Conservation (phyloP, 2,797 vertebrate genomes). For the Tympanoctomys barrerae region DNA sequence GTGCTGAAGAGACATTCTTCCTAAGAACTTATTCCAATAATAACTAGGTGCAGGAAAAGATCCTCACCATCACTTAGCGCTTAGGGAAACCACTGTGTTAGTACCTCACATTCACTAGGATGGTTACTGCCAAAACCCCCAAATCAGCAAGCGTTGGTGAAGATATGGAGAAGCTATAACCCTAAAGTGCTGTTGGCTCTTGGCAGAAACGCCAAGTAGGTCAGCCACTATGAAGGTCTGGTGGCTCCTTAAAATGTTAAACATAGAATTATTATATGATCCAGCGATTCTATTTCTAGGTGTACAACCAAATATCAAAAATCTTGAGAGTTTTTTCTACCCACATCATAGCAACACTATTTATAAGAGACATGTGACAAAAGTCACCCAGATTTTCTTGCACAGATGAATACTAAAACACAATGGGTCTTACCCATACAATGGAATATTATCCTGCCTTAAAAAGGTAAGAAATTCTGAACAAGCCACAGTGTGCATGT, state of each 20-base stretch:
- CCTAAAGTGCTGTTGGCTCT: no score
- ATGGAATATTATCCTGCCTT: background rate
- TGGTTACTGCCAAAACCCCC: no score
- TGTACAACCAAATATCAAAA: background rate
- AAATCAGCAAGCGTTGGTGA: no score
- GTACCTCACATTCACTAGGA: no score
- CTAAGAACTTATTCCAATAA: background rate
- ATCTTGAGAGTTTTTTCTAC: background rate
- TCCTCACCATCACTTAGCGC: no score
- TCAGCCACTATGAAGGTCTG: background rate
- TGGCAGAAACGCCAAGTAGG: background rate
- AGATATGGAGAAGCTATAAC: background rate
- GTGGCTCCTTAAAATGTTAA: background rate
- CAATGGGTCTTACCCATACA: background rate
- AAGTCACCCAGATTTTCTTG: background rate
- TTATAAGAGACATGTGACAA: no score
- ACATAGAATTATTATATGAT: background rate
- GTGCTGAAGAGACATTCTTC: background rate
- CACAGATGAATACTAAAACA: background rate
- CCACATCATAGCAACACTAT: background rate
- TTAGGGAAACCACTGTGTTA: no score
- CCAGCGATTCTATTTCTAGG: no score
- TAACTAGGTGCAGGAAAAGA: background rate
- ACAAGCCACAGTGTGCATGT: background rate
- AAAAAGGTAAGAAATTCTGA: background rate